Evolutionary conservation across 2,888 invertebrate species (phyloP).

Genomic region (Thereva nobilitata): DNA sequence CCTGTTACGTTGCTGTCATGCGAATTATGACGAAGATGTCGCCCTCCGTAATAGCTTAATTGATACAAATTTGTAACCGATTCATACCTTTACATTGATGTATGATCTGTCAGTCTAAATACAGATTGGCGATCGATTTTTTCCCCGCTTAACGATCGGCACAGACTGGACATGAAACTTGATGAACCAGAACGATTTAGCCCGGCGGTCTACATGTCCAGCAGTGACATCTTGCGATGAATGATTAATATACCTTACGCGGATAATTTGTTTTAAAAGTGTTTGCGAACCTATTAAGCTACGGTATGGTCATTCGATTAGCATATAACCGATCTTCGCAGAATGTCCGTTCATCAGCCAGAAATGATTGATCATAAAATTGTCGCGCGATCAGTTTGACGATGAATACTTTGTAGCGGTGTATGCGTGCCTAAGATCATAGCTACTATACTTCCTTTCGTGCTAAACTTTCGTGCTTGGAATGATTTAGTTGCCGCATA

Average conservation of each 20-base stretch:
- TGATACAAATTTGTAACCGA: slow-evolving; percentile 41
- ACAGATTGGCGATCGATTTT: slow-evolving; percentile 21
- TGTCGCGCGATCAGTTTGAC: background rate
- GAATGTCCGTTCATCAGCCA: background rate
- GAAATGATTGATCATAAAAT: slow-evolving; percentile 12
- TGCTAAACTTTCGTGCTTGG: slow-evolving; percentile 4
- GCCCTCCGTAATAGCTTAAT: slow-evolving; percentile 39
- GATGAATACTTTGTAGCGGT: too few relatives aligned
- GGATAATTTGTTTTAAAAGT: slow-evolving; percentile 34
- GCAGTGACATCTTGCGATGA: slow-evolving; percentile 22
- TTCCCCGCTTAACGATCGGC: background rate
- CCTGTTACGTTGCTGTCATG: slow-evolving; percentile 17
- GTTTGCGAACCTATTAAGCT: slow-evolving; percentile 28
- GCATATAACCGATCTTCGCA: slow-evolving; percentile 18
- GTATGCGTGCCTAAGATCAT: too few relatives aligned
- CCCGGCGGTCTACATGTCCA: slow-evolving; percentile 22
- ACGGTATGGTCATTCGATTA: slow-evolving; percentile 34
- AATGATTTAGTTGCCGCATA: slow-evolving; percentile 17
- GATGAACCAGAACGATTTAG: slow-evolving; percentile 21
- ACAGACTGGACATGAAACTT: background rate
- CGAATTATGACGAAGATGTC: slow-evolving; percentile 36
- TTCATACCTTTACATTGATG: slow-evolving; percentile 36
- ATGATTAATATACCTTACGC: slow-evolving; percentile 37
- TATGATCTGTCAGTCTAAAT: slow-evolving; percentile 39
- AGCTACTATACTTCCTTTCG: slow-evolving; percentile 1